phyloP scores from a whole-genome alignment of 2,113 vertebrate genomes.

The Okapia johnstoni region DNA sequence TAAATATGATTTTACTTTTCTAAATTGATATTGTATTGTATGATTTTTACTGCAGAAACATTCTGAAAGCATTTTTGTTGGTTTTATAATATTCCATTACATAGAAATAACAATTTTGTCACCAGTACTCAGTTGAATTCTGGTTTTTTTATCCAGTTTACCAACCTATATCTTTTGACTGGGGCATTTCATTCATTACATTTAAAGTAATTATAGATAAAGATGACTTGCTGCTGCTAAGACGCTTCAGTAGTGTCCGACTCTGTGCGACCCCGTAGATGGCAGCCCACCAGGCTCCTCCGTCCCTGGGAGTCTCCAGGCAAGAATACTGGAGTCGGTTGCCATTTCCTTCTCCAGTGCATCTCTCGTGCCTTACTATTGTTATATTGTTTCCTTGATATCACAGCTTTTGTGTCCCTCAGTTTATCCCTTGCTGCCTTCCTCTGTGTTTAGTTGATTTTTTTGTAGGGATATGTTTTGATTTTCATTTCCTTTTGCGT shows the following conservation, averaged over 20 bases:
- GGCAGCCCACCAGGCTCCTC: too few relatives aligned
- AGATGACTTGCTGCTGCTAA: neutral
- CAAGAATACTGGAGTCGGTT: too few relatives aligned
- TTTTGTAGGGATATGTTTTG: neutral
- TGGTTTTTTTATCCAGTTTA: neutral
- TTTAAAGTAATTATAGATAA: neutral
- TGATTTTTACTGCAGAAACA: neutral
- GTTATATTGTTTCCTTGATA: neutral
- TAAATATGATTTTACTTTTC: neutral
- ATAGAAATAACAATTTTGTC: neutral
- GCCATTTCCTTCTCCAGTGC: too few relatives aligned
- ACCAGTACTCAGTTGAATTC: neutral
- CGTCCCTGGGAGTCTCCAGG: too few relatives aligned
- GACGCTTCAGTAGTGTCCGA: too few relatives aligned
- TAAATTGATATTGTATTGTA: neutral
- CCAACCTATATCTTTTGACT: neutral
- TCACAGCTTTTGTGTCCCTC: neutral
- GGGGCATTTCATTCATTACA: neutral
- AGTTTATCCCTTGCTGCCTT: neutral
- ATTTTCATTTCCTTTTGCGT: neutral
- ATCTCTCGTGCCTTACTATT: neutral
- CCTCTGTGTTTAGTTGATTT: neutral
- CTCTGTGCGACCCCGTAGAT: too few relatives aligned
- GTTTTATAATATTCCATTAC: neutral
- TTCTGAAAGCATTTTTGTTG: neutral